These are phyloP conservation scores for Venturia canescens DNA, from an alignment of 1,140 invertebrate species.

Conservation along the genomic window DNA sequence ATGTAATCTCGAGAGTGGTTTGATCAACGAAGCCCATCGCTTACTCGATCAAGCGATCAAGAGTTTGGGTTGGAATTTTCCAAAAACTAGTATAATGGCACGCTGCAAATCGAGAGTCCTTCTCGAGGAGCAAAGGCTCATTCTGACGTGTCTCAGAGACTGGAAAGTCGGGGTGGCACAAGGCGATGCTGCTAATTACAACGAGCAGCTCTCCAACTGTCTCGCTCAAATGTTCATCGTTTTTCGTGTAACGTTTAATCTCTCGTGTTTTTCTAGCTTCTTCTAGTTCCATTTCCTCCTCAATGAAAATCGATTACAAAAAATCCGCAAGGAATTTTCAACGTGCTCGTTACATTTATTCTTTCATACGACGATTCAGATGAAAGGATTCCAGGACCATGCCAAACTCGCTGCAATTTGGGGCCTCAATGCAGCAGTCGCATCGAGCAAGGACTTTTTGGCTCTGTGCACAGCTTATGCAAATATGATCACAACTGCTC, in stretches of 20 bases:
- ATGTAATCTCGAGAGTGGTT: conserved; percentile 70
- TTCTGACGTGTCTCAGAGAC: conserved; percentile 52
- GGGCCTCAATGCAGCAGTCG: conserved; percentile 76
- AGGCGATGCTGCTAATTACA: conserved; percentile 66
- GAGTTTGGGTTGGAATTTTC: conserved; percentile 70
- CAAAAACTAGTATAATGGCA: conserved; percentile 64
- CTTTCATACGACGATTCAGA: no score
- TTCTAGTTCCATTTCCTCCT: conserved; percentile 6
- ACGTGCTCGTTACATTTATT: no score
- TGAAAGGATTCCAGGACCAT: conserved; percentile 69
- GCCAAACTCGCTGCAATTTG: conserved; percentile 78
- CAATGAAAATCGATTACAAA: no score
- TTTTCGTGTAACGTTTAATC: conserved; percentile 66
- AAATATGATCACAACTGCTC: conserved; percentile 75
- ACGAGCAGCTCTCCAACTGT: conserved; percentile 75
- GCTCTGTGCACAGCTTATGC: conserved; percentile 76
- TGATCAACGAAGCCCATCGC: conserved; percentile 66
- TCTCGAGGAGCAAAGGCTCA: conserved; percentile 60
- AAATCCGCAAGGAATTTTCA: no score
- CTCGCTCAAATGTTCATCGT: conserved; percentile 73
- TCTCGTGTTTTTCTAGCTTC: conserved; percentile 14
- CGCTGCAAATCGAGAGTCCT: conserved; percentile 64
- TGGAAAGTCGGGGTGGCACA: conserved; percentile 32
- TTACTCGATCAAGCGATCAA: conserved; percentile 64
- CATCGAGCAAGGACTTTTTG: conserved; percentile 75